Evolutionary conservation across 2,888 invertebrate genomes (phyloP), one percentile per base, ranked within the genome.

Genomic region (Leuctra nigra): DNA sequence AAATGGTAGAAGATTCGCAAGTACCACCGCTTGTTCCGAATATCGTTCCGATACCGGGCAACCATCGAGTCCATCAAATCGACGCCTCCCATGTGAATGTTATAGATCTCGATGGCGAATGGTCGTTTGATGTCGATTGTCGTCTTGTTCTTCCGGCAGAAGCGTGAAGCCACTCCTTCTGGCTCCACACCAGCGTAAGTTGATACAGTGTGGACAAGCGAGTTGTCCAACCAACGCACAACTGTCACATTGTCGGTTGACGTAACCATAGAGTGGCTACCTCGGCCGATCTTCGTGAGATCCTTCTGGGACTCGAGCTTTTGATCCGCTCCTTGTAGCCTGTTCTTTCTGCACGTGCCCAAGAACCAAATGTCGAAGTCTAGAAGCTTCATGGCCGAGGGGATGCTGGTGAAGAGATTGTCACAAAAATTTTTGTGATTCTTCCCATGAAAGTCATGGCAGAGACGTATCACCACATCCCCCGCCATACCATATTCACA

Each of bases 201-300:
- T 13, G 57, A 55, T 16, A 46, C 55, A 41, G 44, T 46, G 25
- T 54, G 14, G 13, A 56, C 41, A 1, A 23, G 14, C 20, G 38
- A 46, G 13, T 53, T 58, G 38, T 61, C 58, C 36, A 56, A 52
- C 58, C 55, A 61, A 4, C 56, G 54, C 13, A 44, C 44, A 29
- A 54, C 14, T n/a, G 54, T 46, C n/a, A 24, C 24, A 18, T 54
- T 25, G 13, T 41, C 41, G n/a, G 7, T 16, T 16, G 41, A 41
- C 14, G 41, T 41, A 18, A n/a, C 41, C 6, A 6, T 7, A 41
- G 41, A 41, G 9, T 16, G 6, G n/a, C 7, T n/a, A 6, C 41
- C 20, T 41, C 41, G 6, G 6, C 41, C 20, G 6, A 9, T 6
- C n/a, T 41, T 41, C 6, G 7, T 14, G 7, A 41, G 20, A 9